Evolutionary conservation across 2,797 vertebrate species (phyloP).

Genomic region (Cynopterus sphinx): DNA sequence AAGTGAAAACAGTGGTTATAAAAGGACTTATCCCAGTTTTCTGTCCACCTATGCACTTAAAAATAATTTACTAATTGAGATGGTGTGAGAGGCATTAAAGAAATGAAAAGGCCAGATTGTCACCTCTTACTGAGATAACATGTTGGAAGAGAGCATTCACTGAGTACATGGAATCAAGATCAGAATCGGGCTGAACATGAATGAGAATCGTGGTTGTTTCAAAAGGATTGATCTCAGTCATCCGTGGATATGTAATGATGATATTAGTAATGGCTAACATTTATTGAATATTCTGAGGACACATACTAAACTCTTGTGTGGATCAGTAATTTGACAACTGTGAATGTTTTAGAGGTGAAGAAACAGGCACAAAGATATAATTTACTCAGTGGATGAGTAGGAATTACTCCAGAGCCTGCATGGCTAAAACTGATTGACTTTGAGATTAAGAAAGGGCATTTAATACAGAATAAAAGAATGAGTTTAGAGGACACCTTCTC

Average conservation of each 20-base stretch:
- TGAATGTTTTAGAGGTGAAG: slow-evolving; percentile 34
- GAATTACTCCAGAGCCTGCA: slow-evolving; percentile 21
- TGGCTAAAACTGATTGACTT: not conserved
- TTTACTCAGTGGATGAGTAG: not conserved
- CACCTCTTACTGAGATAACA: not conserved
- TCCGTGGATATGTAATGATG: not conserved
- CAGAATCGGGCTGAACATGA: not conserved
- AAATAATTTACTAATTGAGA: slow-evolving; percentile 5
- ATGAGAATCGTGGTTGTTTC: not conserved
- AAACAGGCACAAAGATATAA: not conserved
- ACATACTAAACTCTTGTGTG: not conserved
- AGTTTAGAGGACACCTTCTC: not conserved
- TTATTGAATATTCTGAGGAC: not conserved
- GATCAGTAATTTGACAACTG: not conserved
- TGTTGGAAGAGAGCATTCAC: not conserved
- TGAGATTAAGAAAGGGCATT: slow-evolving; percentile 51
- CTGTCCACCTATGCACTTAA: not conserved
- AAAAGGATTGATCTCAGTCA: not conserved
- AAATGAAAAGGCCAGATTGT: not conserved
- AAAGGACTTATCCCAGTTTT: not conserved
- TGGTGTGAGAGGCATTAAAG: not conserved
- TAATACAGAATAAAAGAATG: not conserved
- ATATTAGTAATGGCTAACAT: not conserved
- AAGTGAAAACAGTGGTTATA: not conserved
- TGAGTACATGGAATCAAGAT: not conserved